Evolutionary conservation across 2,888 invertebrate species (phyloP), one percentile per base, ranked within the genome.

Genomic region (Ornithoptera priamus): DNA sequence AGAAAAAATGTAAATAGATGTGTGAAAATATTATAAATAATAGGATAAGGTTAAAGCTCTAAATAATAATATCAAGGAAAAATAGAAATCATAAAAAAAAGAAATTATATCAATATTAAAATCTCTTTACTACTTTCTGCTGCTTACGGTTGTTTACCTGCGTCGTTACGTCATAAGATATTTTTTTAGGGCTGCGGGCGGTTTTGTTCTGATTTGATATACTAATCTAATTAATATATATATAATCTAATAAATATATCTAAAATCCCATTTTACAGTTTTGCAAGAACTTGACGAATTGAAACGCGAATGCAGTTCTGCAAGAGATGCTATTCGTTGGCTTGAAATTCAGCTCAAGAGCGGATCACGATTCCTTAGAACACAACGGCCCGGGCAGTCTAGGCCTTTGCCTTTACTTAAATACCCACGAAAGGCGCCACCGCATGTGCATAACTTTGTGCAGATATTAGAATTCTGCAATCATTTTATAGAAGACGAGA

Each of bases 311-410:
- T 96, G 96, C 79, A 95, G 95, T 74, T 94, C 95, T 73, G 98
- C 98, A 0, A 94, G 98, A 66, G 97, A 98, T 83, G 97, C 97
- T 5, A 98, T 98, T 71, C 96, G 98, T 75, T 99, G 98, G 98
- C 91, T 99, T 74, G 98, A 98, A 87, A 93, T 94, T 56, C 97
- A 98, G 83, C 95, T 98, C 74, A 95, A 96, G 75, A 95, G 95
- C 73, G 98, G 98, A 17, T 97, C 97, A 77, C 94, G 98, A 74
- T 98, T 96, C 85, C 93, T 98, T 79, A 94, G 97, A 75, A 96
- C 97, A 0, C 98, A 98, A 88, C 95, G 97, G 30, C 95, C 96
- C 22, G 96, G 96, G 71, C 98, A 99, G 87, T 94, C 95, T 39
- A 92, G 95, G 64, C 93, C 96, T 1, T 89, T 97, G 42, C 95